Conservation (phyloP, 2,797 vertebrate species). For the Melanotaenia boesemani region DNA sequence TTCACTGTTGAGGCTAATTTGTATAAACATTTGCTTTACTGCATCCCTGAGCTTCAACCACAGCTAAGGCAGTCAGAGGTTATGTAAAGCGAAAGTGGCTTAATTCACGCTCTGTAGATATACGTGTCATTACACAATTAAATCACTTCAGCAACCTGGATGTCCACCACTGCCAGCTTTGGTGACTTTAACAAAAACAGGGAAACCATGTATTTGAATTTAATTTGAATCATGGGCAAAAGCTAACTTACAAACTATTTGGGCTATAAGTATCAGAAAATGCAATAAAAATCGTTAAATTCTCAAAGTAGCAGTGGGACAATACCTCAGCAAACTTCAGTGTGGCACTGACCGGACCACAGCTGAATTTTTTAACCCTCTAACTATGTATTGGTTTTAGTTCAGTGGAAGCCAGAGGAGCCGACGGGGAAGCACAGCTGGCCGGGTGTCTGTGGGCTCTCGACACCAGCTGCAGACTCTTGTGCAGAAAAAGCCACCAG, state of each 20-base stretch:
- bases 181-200: background rate
- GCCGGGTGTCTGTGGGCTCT: conserved; percentile 50
- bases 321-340: background rate
- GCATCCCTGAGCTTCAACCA: conserved; percentile 3
- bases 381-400: conserved; percentile 2
- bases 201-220: background rate
- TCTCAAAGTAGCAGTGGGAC: no score
- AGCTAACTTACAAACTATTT: background rate
- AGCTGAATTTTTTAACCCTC: conserved; percentile 7
- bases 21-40: background rate
- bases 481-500: conserved; percentile 71
- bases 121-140: conserved; percentile 51
- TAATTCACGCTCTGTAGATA: conserved; percentile 54
- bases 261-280: background rate
- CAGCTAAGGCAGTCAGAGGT: conserved; percentile 11
- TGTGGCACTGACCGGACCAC: conserved; percentile 7
- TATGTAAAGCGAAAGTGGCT: conserved; percentile 36
- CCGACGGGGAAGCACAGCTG: conserved; percentile 65
- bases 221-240: background rate
- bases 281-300: background rate
- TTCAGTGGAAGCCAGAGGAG: conserved; percentile 22
- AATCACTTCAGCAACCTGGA: conserved; percentile 31
- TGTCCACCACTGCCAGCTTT: conserved; percentile 5
- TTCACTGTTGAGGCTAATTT: background rate
- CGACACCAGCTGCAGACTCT: conserved; percentile 74